Evolutionary conservation across 2,797 vertebrate species (phyloP).

Genomic region (Myripristis murdjan): DNA sequence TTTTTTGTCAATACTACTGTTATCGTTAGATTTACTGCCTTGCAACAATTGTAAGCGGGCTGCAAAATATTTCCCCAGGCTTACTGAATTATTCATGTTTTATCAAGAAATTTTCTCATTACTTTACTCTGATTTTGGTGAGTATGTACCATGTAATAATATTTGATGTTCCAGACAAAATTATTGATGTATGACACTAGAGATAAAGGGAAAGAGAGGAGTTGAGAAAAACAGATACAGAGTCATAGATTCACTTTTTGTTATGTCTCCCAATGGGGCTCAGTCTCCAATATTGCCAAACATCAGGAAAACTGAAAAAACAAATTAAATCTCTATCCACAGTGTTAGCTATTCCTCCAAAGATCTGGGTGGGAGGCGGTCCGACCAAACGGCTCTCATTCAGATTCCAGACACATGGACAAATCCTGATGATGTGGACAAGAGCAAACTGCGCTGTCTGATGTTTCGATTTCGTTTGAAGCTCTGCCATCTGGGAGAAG

Average conservation of each 20-base stretch:
- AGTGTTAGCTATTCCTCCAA: slow-evolving; percentile 56
- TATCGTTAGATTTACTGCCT: background rate
- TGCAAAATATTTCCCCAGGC: background rate
- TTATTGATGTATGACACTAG: slow-evolving; percentile 43
- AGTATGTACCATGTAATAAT: slow-evolving; percentile 18
- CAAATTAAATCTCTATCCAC: slow-evolving; percentile 68
- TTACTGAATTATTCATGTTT: background rate
- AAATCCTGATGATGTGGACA: slow-evolving; percentile 48
- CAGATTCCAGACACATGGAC: slow-evolving; percentile 65
- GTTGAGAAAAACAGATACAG: slow-evolving; percentile 30
- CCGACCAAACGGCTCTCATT: slow-evolving; percentile 69
- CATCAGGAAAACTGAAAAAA: slow-evolving; percentile 71
- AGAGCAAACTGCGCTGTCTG: slow-evolving; percentile 29
- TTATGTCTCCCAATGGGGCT: slow-evolving; percentile 53
- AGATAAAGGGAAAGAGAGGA: slow-evolving; percentile 35
- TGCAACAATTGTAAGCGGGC: background rate
- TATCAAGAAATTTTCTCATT: background rate
- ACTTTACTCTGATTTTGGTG: background rate
- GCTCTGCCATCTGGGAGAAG: slow-evolving; percentile 10
- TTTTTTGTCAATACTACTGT: slow-evolving; percentile 22
- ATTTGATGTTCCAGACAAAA: slow-evolving; percentile 34
- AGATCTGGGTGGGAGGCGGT: slow-evolving; percentile 62
- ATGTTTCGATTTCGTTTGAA: slow-evolving; percentile 33
- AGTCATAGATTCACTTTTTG: slow-evolving; percentile 49
- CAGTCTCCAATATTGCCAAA: slow-evolving; percentile 58